Conservation (phyloP, 2,797 vertebrate species). For the Steatocranus sp. region DNA sequence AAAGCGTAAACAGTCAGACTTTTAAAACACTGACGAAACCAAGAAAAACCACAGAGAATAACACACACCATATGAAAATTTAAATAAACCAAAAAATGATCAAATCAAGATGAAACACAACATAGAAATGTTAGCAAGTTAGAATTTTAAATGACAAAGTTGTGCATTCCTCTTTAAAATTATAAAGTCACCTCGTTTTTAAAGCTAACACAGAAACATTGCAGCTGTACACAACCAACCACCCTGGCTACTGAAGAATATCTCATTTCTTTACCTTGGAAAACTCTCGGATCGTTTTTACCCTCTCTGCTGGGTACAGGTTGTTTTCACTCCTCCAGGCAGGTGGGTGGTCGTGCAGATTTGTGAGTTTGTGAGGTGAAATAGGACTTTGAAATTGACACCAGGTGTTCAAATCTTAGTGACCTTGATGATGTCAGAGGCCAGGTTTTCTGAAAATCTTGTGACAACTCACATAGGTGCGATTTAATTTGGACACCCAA, state of each 20-base stretch:
- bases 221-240: neutral
- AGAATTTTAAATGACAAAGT: neutral
- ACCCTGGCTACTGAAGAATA: neutral
- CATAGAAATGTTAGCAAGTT: neutral
- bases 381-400: neutral
- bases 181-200: neutral
- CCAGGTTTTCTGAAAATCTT: neutral
- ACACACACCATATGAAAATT: neutral
- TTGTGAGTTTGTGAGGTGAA: neutral
- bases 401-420: neutral
- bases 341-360: neutral
- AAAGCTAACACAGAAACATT: neutral
- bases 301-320: neutral
- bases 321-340: neutral
- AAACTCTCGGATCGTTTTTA: neutral
- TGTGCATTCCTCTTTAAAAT: neutral
- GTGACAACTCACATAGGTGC: neutral
- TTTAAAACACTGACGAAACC: neutral
- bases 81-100: rapidly evolving
- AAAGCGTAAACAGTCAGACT: neutral
- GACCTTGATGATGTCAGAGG: neutral
- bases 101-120: neutral
- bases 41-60: neutral
- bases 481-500: neutral
- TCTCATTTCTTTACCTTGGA: neutral